Evolutionary conservation across 2,113 vertebrate species (phyloP).

Genomic region (Paramormyrops kingsleyae): DNA sequence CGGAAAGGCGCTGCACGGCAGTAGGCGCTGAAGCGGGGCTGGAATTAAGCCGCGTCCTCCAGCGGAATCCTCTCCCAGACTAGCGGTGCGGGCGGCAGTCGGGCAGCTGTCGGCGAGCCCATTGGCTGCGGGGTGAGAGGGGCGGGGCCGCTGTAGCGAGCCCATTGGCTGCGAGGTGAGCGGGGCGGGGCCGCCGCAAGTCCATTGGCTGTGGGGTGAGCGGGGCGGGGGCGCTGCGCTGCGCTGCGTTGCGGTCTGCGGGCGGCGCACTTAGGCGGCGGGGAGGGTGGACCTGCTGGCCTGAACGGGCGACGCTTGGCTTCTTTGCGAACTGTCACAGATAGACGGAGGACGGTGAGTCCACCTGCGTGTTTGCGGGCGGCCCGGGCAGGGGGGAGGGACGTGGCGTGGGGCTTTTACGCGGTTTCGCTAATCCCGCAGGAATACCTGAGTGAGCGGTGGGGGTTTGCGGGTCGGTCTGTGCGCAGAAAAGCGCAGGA

Average conservation of each 20-base stretch:
- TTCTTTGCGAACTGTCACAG: neutral
- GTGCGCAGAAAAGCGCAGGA: neutral
- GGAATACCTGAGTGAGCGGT: neutral
- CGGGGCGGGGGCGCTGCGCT: neutral
- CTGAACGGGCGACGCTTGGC: neutral
- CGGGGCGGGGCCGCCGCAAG: neutral
- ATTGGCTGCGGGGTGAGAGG: neutral
- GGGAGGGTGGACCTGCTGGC: neutral
- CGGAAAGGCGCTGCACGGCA: neutral
- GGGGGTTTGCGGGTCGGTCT: neutral
- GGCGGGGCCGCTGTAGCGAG: neutral
- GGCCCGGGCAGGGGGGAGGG: neutral
- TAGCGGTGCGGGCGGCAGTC: neutral
- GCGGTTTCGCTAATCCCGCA: neutral
- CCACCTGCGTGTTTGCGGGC: neutral
- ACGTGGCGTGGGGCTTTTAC: neutral
- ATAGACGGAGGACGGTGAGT: slow-evolving; percentile 11
- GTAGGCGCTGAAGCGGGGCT: no score
- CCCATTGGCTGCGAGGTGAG: neutral
- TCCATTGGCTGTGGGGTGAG: neutral
- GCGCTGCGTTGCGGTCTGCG: neutral
- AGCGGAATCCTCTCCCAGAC: neutral
- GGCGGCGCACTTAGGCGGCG: neutral
- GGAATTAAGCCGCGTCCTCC: neutral
- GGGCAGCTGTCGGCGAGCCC: neutral